Percentiles rank a stretch among this genome's conserved stretches.
Evolutionary conservation across 2,888 invertebrate species (phyloP).

Genomic region (Tetheella fluctuosa): DNA sequence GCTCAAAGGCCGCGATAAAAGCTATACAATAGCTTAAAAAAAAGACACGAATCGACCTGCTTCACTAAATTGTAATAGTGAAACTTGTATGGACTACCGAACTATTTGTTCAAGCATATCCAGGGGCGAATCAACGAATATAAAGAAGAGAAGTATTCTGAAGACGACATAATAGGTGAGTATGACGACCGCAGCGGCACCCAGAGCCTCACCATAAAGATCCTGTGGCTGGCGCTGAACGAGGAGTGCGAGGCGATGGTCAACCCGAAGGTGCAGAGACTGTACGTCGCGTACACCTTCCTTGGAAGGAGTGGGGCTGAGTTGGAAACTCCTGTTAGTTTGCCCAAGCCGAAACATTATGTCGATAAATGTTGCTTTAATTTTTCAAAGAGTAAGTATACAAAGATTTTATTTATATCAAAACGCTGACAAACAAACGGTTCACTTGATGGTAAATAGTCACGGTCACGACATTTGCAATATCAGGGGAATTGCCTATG

Average conservation of each 20-base stretch:
- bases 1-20: too few species aligned
- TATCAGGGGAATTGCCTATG: too few species aligned
- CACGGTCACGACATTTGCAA: too few species aligned
- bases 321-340: slow-evolving; percentile 58
- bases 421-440: too few species aligned
- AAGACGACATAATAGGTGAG: slow-evolving; percentile 14
- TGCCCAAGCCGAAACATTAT: slow-evolving; percentile 61
- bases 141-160: background rate
- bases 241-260: slow-evolving; percentile 62
- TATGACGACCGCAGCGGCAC: background rate
- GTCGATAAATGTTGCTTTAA: slow-evolving; percentile 62
- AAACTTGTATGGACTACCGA: too few species aligned
- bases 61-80: too few species aligned
- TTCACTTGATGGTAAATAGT: too few species aligned
- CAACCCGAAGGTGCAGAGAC: slow-evolving; percentile 45
- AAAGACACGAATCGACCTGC: too few species aligned
- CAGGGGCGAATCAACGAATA: background rate
- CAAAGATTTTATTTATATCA: background rate
- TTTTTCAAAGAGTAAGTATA: slow-evolving; percentile 57
- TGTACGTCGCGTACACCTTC: slow-evolving; percentile 62
- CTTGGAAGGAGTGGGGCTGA: slow-evolving; percentile 59
- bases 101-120: background rate
- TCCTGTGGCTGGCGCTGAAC: slow-evolving; percentile 64
- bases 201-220: slow-evolving; percentile 51
- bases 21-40: too few species aligned